Evolutionary conservation across 53 echinoderm and acorn worm species (phyloP).

Genomic region (Actinopyga echinites): DNA sequence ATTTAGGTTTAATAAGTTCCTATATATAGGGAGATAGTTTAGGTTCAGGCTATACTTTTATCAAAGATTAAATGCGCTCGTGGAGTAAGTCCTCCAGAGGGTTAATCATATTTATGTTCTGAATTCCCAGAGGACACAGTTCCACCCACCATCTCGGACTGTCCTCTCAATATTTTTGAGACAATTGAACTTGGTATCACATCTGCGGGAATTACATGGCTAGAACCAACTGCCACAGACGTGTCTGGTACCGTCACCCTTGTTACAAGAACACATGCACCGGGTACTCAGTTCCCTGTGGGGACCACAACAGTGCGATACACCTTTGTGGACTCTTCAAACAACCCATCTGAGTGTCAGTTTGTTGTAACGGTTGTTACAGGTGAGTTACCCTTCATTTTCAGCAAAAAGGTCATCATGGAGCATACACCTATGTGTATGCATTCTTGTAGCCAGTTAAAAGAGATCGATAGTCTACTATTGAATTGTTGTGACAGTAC

Average conservation of each 20-base stretch:
- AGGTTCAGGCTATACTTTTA: no score
- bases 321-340: constrained; percentile 45
- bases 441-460: no score
- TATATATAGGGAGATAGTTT: no score
- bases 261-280: constrained; percentile 35
- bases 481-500: no score
- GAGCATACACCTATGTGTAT: no score
- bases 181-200: constrained; percentile 41
- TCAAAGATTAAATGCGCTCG: no score
- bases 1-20: no score
- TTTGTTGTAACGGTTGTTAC: constrained; percentile 54
- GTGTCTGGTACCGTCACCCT: constrained; percentile 59
- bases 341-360: constrained; percentile 43
- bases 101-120: no score
- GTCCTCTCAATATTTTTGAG: neutral
- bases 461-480: no score
- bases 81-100: no score
- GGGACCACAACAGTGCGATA: constrained; percentile 55
- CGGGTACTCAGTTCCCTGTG: constrained; percentile 59
- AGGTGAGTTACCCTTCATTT: no score
- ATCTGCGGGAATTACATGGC: constrained; percentile 14
- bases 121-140: constrained; percentile 28
- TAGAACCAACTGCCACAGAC: constrained; percentile 63
- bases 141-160: constrained; percentile 18
- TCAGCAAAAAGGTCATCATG: no score